Percentiles rank a stretch among this genome's conserved stretches.
phyloP scores from a whole-genome alignment of 2,888 invertebrate species.

The Cephonodes hylas region DNA sequence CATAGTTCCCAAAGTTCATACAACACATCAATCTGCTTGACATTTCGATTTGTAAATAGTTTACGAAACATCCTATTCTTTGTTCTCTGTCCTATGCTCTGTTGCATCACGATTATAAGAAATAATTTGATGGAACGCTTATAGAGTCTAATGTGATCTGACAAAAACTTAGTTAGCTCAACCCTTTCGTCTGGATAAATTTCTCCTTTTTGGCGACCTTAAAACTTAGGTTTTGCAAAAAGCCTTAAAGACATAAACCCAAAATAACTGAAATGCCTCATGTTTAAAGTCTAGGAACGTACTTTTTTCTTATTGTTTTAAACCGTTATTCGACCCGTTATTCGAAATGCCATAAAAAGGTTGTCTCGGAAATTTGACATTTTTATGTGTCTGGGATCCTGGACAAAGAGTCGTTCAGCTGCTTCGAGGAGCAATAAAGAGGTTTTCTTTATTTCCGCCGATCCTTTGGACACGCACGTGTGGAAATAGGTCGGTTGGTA shows the following conservation, averaged over 20 bases:
- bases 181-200: neutral
- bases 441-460: slow-evolving; percentile 55
- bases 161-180: neutral
- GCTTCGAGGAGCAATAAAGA: slow-evolving; percentile 57
- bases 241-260: neutral
- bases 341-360: slow-evolving; percentile 49
- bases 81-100: neutral
- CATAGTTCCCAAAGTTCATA: neutral
- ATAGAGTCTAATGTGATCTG: neutral
- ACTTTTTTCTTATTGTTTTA: neutral
- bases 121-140: neutral
- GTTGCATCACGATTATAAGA: neutral
- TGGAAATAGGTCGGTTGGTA: slow-evolving; percentile 49
- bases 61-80: slow-evolving; percentile 3
- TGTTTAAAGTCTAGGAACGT: neutral
- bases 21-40: slow-evolving; percentile 5
- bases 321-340: slow-evolving; percentile 39
- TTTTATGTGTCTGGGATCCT: slow-evolving; percentile 71
- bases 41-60: slow-evolving; percentile 1
- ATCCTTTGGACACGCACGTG: slow-evolving; percentile 52
- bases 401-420: slow-evolving; percentile 67
- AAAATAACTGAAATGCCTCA: neutral
- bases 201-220: neutral
- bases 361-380: slow-evolving; percentile 52
- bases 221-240: neutral